phyloP scores from a whole-genome alignment of 2,113 vertebrate species.

The Egretta garzetta region DNA sequence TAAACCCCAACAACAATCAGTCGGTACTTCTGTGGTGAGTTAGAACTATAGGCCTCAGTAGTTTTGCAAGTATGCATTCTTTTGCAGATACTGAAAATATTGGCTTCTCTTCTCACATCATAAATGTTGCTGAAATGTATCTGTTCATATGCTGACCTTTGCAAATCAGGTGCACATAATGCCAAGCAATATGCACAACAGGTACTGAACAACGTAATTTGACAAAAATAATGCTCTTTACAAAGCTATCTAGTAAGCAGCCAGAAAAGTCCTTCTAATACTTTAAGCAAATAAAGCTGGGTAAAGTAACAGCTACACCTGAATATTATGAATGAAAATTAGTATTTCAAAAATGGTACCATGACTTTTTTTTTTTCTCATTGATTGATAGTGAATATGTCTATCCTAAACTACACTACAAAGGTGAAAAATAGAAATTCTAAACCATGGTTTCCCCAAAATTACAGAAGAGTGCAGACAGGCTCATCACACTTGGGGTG shows the following conservation, averaged over 20 bases:
- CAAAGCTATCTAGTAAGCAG: neutral
- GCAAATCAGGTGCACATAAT: neutral
- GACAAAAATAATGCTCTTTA: neutral
- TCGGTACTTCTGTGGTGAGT: neutral
- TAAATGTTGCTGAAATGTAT: neutral
- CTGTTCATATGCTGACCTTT: neutral
- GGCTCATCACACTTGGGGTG: neutral
- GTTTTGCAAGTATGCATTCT: neutral
- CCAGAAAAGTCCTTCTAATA: neutral
- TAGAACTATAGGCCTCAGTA: neutral
- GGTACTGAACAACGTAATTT: neutral
- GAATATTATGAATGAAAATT: neutral
- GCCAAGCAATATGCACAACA: neutral
- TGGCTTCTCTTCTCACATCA: neutral
- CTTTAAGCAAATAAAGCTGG: neutral
- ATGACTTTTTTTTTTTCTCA: neutral
- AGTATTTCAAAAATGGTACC: neutral
- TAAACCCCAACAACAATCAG: neutral
- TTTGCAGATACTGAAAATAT: neutral
- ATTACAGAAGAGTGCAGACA: neutral
- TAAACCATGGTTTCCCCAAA: neutral
- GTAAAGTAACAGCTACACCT: neutral
- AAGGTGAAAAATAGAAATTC: neutral
- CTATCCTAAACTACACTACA: accelerated
- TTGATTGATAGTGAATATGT: neutral